Evolutionary conservation across 2,888 invertebrate genomes (phyloP).

Genomic region (Leistus spinibarbis): DNA sequence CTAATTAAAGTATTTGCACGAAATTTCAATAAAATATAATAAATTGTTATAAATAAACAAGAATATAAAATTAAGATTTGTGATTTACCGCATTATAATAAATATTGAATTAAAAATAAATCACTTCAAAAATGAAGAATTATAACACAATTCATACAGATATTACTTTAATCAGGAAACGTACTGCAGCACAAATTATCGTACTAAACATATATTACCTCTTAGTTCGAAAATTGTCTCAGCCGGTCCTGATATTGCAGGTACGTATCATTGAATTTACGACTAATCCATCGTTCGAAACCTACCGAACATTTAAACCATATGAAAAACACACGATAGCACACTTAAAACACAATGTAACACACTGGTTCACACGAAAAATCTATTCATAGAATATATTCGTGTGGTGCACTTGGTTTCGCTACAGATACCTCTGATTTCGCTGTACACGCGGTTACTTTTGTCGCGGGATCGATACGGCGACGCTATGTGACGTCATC

Average conservation of each 20-base stretch:
- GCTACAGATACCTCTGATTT: slow-evolving; percentile 42
- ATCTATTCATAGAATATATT: slow-evolving; percentile 5
- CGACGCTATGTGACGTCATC: slow-evolving; percentile 57
- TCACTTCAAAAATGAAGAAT: no score
- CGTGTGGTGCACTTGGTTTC: slow-evolving; percentile 17
- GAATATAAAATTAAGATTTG: no score
- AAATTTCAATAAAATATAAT: no score
- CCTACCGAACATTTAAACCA: background rate
- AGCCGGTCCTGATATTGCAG: slow-evolving; percentile 34
- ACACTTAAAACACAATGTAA: background rate
- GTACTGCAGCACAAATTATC: slow-evolving; percentile 31
- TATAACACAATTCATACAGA: no score
- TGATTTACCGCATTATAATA: no score
- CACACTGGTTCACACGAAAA: slow-evolving; percentile 1
- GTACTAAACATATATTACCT: slow-evolving; percentile 4
- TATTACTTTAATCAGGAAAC: no score
- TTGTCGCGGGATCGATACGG: slow-evolving; percentile 53
- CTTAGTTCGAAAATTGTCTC: slow-evolving; percentile 13
- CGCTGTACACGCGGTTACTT: slow-evolving; percentile 54
- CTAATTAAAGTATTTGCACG: no score
- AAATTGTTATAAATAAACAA: no score
- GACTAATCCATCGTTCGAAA: background rate
- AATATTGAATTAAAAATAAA: no score
- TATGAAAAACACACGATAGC: background rate
- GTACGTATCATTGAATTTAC: slow-evolving; percentile 17